Evolutionary conservation across 2,797 vertebrate genomes (phyloP), one percentile per base, ranked within the genome.

Genomic region (Sebastes itinus): DNA sequence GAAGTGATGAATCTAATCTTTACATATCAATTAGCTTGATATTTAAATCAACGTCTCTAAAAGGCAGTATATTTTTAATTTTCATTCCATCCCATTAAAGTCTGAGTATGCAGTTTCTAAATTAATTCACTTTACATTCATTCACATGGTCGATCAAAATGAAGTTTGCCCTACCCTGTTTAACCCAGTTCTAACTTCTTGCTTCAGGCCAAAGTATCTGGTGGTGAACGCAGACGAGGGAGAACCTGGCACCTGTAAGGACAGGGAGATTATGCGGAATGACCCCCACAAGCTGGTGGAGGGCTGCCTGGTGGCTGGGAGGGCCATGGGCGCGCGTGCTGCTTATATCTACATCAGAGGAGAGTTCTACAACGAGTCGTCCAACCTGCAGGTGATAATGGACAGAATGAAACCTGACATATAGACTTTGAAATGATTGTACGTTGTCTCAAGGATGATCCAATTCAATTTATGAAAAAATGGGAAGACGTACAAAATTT

Each of bases 191-290:
- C 1, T 16, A 2, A 61, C 68, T 28, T 71, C 16, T 20, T 77
- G 14, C 8, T 67, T 78, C 74, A 99, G 98, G 78, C 98, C 98
- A 38, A 99, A 99, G 85, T 99, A 99, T 89, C 94, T 99, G 89
- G 98, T 99, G 88, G 98, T 99, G 91, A 99, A 99, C 7, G 98
- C 98, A 0, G 98, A 99, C 1, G 98, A 99, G 75, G 98, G 98
- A 5, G 98, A 99, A 65, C 98, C 98, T 0, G 98, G 98, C 32
- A 99, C 98, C 12, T 99, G 98, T 82, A 99, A 99, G 87, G 98
- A 99, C 94, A 91, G 98, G 10, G 98, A 99, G 94, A 99, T 99
- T 87, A 97, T 99, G 95, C 95, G 98, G 9, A 94, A 97, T 0
- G 98, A 99, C 82, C 98, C 98, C 4, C 98, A 99, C 95, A 99